These are phyloP conservation scores for Eublepharis macularius DNA, from an alignment of 2,113 vertebrate species.

Conservation along the genomic window DNA sequence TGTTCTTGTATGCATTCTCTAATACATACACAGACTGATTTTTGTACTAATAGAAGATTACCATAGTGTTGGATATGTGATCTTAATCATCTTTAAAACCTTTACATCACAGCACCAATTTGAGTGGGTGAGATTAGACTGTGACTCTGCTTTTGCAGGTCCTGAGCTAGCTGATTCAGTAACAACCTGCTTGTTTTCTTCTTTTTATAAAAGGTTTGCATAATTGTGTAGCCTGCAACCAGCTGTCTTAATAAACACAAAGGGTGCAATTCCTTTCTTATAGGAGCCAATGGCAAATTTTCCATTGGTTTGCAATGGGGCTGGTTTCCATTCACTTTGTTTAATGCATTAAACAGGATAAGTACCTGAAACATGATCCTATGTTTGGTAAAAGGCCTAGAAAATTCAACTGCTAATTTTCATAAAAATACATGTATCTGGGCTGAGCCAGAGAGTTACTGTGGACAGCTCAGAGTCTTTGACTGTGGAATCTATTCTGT, in stretches of 20 bases:
- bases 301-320: neutral
- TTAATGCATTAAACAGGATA: neutral
- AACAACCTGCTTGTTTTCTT: neutral
- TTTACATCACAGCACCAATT: neutral
- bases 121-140: neutral
- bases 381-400: neutral
- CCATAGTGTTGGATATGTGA: no score
- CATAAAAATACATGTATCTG: neutral
- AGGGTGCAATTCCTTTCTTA: neutral
- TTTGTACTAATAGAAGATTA: no score
- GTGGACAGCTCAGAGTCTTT: no score
- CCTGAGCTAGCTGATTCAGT: neutral
- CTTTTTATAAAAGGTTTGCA: neutral
- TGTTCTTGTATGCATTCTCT: neutral
- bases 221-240: neutral
- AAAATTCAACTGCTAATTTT: rapidly evolving
- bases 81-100: neutral
- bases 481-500: no score
- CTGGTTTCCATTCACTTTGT: neutral
- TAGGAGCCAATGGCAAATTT: neutral
- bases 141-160: neutral
- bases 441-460: no score
- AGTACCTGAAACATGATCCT: neutral
- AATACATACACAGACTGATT: rapidly evolving
- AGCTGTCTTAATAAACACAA: neutral